Base-by-base conservation (phyloP, 2,888 invertebrate species). In the Arrhopalites spinosus region DNA sequence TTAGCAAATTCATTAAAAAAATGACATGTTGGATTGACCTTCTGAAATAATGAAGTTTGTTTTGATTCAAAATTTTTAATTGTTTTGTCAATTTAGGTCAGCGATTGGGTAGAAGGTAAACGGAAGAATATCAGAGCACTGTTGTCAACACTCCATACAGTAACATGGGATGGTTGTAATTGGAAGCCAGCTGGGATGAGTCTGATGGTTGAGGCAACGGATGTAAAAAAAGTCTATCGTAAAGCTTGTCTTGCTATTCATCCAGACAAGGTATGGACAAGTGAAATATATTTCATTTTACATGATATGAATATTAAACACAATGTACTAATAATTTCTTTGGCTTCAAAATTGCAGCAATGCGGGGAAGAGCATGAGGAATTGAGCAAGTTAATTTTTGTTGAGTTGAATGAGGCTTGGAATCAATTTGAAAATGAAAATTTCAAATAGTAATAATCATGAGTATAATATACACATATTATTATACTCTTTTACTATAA, bases 401-500 rank as follows among this genome's bases (percentile, higher is more conserved):
- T 98, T 91, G 98, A 99, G 87, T 88, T 99, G 81, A 99, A 98
- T 87, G 98, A 98, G 86, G 98, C 98, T 25, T 99, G 98, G 97
- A 93, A 92, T 83, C 95, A 97, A 85, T 99, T 99, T 86, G 96
- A 96, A 86, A 80, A 79, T 30, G 74, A 70, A 53, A 56, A 71
- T 70, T 36, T 43, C 20, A 29, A 63, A 63, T 63, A 63, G 20
- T 50, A 50, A 36, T 36, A 36, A 36, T 11, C 11, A 36, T 11
- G 36, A 36, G 36, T 36, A 36, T 36, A 36, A 7, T 36, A 36
- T 36, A 36, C 11, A 36, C 11, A 36, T 7, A 36, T 36, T 36
- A 36, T 7, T 36, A 36, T 36, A 36, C 36, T 36, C 36, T 3
- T 36, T n/a, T n/a, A n/a, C n/a, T n/a, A n/a, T n/a, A 3, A 36